Conservation (phyloP, 2,113 vertebrate species). For the Xenopus tropicalis region UCB_Xtro_10.0 CM004445.2:88425001-88425500, state of each 20-base stretch:
- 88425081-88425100: no score
- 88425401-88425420: not conserved
- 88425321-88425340: not conserved
- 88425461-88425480: no score
- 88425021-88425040: no score
- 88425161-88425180: not conserved
- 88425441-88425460: not conserved
- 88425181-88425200: not conserved
- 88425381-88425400: not conserved
- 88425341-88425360: slow-evolving; percentile 4
- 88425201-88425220: not conserved
- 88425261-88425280: slow-evolving; percentile 1
- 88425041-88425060: no score
- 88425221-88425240: not conserved
- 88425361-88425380: not conserved
- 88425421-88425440: not conserved
- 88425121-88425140: no score
- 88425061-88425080: no score
- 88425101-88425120: no score
- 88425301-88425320: slow-evolving; percentile 3
- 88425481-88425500: not conserved
- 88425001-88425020: no score
- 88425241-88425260: not conserved
- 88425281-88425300: not conserved
- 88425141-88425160: not conserved